Evolutionary conservation across 2,888 invertebrate genomes (phyloP).

Genomic region (Lydus trimaculatus): DNA sequence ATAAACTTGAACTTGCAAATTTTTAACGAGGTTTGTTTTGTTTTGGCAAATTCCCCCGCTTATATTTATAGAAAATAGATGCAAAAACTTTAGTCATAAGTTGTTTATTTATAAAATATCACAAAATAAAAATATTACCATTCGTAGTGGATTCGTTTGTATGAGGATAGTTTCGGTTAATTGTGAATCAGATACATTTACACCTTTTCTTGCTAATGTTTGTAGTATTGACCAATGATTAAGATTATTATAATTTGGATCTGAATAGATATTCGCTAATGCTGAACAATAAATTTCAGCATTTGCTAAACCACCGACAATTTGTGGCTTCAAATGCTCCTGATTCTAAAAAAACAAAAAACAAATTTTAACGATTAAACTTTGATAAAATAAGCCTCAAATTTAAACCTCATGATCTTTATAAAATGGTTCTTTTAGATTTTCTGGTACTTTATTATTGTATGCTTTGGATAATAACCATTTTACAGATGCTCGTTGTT

Average conservation of each 20-base stretch:
- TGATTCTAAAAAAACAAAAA: conserved; percentile 73
- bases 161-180: conserved; percentile 96
- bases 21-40: too few species aligned
- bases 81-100: too few species aligned
- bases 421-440: conserved; percentile 93
- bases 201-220: conserved; percentile 90
- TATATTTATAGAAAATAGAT: conserved; percentile 10
- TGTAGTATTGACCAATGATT: conserved; percentile 96
- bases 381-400: too few species aligned
- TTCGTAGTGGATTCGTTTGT: conserved; percentile 92
- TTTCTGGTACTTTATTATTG: conserved; percentile 92
- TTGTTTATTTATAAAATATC: conserved; percentile 7
- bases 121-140: conserved; percentile 69
- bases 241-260: conserved; percentile 94
- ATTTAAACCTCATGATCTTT: conserved; percentile 85
- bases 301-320: conserved; percentile 89
- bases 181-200: conserved; percentile 84
- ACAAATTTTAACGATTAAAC: too few species aligned
- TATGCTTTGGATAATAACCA: conserved; percentile 97
- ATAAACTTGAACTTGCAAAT: neutral
- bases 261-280: conserved; percentile 93
- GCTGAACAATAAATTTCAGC: conserved; percentile 95
- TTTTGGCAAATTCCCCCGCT: neutral
- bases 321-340: conserved; percentile 92
- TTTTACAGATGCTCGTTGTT: conserved; percentile 93